Evolutionary conservation across 2,797 vertebrate genomes (phyloP).

Genomic region (Protosalanx chinensis): DNA sequence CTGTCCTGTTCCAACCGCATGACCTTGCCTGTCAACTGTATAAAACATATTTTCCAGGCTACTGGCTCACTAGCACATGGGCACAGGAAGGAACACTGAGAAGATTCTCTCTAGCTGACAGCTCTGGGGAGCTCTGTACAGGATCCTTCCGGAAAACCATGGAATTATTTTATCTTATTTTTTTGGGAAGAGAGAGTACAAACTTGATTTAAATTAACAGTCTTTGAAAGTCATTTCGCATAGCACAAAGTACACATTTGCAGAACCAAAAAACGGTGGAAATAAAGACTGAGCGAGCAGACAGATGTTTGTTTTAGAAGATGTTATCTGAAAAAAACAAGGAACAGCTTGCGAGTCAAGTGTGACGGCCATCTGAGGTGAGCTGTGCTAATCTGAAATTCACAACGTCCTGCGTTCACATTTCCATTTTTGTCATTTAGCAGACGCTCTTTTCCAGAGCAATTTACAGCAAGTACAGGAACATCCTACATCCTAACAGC

Average conservation of each 20-base stretch:
- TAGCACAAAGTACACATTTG: slow-evolving; percentile 31
- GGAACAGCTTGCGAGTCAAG: slow-evolving; percentile 34
- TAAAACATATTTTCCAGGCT: slow-evolving; percentile 54
- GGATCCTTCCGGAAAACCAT: background rate
- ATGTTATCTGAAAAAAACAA: slow-evolving; percentile 47
- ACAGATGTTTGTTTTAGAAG: slow-evolving; percentile 56
- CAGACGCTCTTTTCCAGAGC: too few species aligned
- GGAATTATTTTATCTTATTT: too few species aligned
- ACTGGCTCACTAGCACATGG: slow-evolving; percentile 30
- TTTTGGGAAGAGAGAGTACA: background rate
- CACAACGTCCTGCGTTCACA: background rate
- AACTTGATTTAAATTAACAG: background rate
- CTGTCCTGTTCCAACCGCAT: slow-evolving; percentile 48
- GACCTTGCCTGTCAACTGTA: slow-evolving; percentile 63
- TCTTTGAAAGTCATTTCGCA: slow-evolving; percentile 44
- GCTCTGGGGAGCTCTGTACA: background rate
- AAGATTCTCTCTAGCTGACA: slow-evolving; percentile 28
- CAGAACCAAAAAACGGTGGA: slow-evolving; percentile 21
- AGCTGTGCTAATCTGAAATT: slow-evolving; percentile 24
- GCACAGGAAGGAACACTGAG: slow-evolving; percentile 22
- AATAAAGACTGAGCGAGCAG: slow-evolving; percentile 48
- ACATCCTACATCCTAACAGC: too few species aligned
- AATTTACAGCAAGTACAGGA: too few species aligned
- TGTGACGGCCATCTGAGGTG: slow-evolving; percentile 29
- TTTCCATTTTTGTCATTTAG: too few species aligned